A percentile compares a stretch with the other conserved stretches of the same genome.
Evolutionary conservation across 2,888 invertebrate species (phyloP).

Genomic region (Drosophila mimica): DNA sequence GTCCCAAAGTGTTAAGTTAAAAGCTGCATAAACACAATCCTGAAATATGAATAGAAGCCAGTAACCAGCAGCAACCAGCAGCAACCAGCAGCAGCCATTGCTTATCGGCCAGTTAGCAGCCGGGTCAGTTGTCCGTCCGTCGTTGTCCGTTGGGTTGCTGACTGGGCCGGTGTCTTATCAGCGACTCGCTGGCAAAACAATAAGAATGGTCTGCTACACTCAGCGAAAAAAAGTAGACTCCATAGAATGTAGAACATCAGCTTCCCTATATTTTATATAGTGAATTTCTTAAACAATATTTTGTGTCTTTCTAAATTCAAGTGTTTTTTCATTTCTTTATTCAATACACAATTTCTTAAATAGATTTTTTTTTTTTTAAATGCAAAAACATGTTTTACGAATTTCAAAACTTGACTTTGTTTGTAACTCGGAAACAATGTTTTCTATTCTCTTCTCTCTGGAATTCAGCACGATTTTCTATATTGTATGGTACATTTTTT

Average conservation of each 20-base stretch:
- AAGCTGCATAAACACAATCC: constrained; percentile 73
- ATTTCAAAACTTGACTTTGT: background rate
- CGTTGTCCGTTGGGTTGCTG: constrained; percentile 33
- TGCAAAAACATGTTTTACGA: background rate
- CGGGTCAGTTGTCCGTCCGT: constrained; percentile 34
- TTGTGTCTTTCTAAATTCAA: background rate
- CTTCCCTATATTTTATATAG: background rate
- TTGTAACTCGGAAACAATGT: background rate
- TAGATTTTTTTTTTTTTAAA: too few species aligned
- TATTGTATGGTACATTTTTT: background rate
- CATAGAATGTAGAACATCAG: background rate
- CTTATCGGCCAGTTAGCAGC: constrained; percentile 58
- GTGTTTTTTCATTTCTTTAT: background rate
- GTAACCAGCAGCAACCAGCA: constrained; percentile 1
- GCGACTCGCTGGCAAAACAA: constrained; percentile 44
- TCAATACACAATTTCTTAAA: too few species aligned
- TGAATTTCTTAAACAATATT: background rate
- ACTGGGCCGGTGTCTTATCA: constrained; percentile 51
- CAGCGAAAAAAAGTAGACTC: background rate
- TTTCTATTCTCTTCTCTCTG: background rate
- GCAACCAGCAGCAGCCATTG: constrained; percentile 6
- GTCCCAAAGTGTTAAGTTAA: constrained; percentile 63
- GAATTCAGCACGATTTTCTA: background rate
- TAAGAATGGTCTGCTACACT: constrained; percentile 5
- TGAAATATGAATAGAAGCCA: constrained; percentile 54